Evolutionary conservation across 2,113 vertebrate species (phyloP).

Genomic region (Arothron firmamentum): DNA sequence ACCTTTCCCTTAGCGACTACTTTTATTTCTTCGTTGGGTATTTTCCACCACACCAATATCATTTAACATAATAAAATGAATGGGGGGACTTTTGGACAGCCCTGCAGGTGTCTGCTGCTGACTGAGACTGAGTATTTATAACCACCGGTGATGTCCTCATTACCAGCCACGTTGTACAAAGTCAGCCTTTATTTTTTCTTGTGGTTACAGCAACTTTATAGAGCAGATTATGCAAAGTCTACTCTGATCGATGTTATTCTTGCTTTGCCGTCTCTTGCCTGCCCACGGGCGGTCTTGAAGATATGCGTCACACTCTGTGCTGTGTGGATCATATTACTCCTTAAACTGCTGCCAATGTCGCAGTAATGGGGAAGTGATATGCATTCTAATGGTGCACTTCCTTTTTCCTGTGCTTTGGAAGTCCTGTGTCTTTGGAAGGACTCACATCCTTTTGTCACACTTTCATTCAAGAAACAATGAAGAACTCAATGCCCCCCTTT

Average conservation of each 20-base stretch:
- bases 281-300: slow-evolving; percentile 1
- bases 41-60: too few relatives aligned
- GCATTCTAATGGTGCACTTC: slow-evolving; percentile 49
- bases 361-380: slow-evolving; percentile 66
- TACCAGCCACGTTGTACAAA: background rate
- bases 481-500: background rate
- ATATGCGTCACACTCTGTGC: too few relatives aligned
- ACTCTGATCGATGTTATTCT: background rate
- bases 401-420: slow-evolving; percentile 49
- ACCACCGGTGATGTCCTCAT: slow-evolving; percentile 13
- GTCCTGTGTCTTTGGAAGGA: background rate
- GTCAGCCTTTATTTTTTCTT: background rate
- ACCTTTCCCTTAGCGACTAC: too few relatives aligned
- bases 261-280: background rate
- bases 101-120: slow-evolving; percentile 39
- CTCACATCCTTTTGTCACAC: slow-evolving; percentile 14
- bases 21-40: too few relatives aligned
- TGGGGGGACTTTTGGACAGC: slow-evolving; percentile 21
- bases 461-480: background rate
- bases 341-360: slow-evolving; percentile 4
- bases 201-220: background rate
- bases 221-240: too few relatives aligned
- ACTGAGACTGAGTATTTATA: slow-evolving; percentile 28
- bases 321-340: background rate
- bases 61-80: background rate